phyloP scores from a whole-genome alignment of 2,888 invertebrate genomes.

The Encarsia formosa region DNA sequence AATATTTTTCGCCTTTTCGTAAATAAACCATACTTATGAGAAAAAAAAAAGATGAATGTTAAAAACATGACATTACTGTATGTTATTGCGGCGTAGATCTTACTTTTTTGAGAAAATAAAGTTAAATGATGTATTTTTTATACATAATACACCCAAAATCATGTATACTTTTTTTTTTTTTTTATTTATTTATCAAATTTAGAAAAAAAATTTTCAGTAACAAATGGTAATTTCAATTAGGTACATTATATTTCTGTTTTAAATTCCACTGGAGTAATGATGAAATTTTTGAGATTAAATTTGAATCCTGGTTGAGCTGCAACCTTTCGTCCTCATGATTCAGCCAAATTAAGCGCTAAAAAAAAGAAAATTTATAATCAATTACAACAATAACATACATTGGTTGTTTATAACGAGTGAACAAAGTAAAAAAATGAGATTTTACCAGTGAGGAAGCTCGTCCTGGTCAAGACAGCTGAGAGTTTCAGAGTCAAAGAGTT shows the following conservation, averaged over 20 bases:
- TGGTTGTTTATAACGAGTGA: too few species aligned
- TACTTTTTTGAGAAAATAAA: slow-evolving; percentile 41
- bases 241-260: too few species aligned
- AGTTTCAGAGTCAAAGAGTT: slow-evolving; percentile 78
- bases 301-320: too few species aligned
- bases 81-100: slow-evolving; percentile 26
- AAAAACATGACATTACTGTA: slow-evolving; percentile 25
- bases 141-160: slow-evolving; percentile 29
- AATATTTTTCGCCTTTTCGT: slow-evolving; percentile 38
- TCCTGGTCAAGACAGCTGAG: slow-evolving; percentile 81
- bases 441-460: slow-evolving; percentile 50
- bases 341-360: too few species aligned
- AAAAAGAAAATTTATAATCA: too few species aligned
- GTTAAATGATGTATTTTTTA: slow-evolving; percentile 47
- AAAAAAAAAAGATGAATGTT: neutral
- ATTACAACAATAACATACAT: too few species aligned
- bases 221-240: neutral
- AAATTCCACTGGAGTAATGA: too few species aligned
- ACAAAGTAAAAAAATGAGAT: neutral
- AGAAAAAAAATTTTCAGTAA: too few species aligned
- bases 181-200: too few species aligned
- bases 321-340: too few species aligned
- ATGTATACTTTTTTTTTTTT: neutral
- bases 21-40: slow-evolving; percentile 27
- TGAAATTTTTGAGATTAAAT: too few species aligned